Conservation (phyloP, 1,140 invertebrate species). For the Drosophila ficusphila region DNA sequence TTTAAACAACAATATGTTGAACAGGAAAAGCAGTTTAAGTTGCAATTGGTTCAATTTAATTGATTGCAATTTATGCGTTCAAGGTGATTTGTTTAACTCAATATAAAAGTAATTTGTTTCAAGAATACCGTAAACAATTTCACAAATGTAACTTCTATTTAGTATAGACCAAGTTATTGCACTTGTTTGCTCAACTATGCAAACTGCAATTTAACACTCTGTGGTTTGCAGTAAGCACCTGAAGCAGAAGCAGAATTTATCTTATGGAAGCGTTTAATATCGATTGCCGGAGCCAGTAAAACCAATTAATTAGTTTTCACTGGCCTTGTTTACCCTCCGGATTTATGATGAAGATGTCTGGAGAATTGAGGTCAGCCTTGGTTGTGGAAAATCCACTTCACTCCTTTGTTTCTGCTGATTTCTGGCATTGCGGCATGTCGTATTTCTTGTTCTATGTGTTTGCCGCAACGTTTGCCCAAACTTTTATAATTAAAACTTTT, state of each 20-base stretch:
- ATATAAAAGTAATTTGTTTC: too few relatives aligned
- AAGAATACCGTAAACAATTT: too few relatives aligned
- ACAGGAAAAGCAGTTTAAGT: not conserved
- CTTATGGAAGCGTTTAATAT: not conserved
- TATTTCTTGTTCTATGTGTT: slow-evolving; percentile 49
- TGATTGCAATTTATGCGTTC: too few relatives aligned
- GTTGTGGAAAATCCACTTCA: slow-evolving; percentile 5
- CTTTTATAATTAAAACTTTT: slow-evolving; percentile 78
- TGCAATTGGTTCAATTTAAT: too few relatives aligned
- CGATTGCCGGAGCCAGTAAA: slow-evolving; percentile 16
- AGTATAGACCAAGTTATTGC: too few relatives aligned
- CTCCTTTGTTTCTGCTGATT: slow-evolving; percentile 12
- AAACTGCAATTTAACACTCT: not conserved
- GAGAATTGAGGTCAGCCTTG: slow-evolving; percentile 31
- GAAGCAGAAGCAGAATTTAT: slow-evolving; percentile 1
- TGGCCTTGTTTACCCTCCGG: slow-evolving; percentile 41
- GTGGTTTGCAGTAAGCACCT: not conserved
- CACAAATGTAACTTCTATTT: too few relatives aligned
- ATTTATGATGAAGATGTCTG: slow-evolving; percentile 48
- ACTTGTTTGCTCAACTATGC: not conserved
- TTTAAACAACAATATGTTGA: too few relatives aligned
- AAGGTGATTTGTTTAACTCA: too few relatives aligned
- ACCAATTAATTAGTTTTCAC: slow-evolving; percentile 51
- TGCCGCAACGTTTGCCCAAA: slow-evolving; percentile 43
- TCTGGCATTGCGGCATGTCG: slow-evolving; percentile 39